Base-by-base conservation (phyloP, 1,140 invertebrate genomes). In the Brachionus paranguensis region DNA sequence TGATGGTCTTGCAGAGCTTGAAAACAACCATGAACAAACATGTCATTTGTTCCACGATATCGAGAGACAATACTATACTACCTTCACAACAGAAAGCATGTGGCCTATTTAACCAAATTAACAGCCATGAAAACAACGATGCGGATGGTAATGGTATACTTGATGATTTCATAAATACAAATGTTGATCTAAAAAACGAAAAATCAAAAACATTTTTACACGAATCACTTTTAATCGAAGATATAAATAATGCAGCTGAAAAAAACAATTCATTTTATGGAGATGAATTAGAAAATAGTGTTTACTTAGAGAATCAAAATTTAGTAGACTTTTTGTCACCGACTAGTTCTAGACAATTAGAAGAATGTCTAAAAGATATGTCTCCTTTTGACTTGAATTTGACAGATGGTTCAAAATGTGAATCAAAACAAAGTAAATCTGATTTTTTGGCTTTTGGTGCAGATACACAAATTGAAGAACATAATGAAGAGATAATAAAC, bases 71-170 rank as follows among this genome's bases (percentile, higher is more conserved):
- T 76, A 50, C 20, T 76, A 12, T 11, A 76, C 72, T 33, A 27
- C 72, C 10, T 76, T 50, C 20, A 76, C 72, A 47, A 76, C 43
- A 76, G 72, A 76, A 27, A 76, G 72, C 27, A 50, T 76, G 72
- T 76, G 72, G 72, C 72, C 72, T 76, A 76, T 76, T 76, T 76
- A 50, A 76, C 72, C 72, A 11, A 17, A 29, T 33, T 12, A 33
- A 12, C 0, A 17, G n/a, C 0, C 12, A 3, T 37, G 68, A 43
- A 12, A 43, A 20, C 12, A 43, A 14, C 8, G 33, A 37, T 10
- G 53, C 53, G n/a, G 53, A 55, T 55, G 53, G 53, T 68, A 68
- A 7, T 68, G 27, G 65, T 11, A 68, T 10, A 37, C 17, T 14
- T 68, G 27, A 68, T 33, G 65, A 68, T 68, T 41, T 41, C 27